Percentiles rank a stretch among this genome's conserved stretches.
Conservation (phyloP, 2,888 invertebrate genomes). For the Philaethria dido region DNA sequence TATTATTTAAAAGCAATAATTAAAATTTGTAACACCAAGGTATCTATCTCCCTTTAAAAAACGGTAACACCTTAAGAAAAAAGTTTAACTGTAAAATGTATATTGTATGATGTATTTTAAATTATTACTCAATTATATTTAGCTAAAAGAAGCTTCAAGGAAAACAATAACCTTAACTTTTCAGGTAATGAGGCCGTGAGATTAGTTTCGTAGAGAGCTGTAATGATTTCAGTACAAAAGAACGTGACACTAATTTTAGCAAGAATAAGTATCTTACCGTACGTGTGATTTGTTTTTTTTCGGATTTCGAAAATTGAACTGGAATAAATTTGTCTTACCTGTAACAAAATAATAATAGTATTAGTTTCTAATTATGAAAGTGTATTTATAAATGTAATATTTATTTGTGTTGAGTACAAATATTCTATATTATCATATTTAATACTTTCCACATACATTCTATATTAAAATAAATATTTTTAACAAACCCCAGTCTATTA, state of each 20-base stretch:
- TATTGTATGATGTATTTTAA: too few species aligned
- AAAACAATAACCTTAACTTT: constrained; percentile 1
- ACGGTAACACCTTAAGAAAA: background rate
- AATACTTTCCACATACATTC: background rate
- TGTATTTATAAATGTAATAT: background rate
- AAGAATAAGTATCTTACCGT: constrained; percentile 3
- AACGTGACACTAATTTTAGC: constrained; percentile 9
- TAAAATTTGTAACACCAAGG: too few species aligned
- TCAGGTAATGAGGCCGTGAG: constrained; percentile 11
- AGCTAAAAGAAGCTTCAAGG: background rate
- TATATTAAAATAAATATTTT: constrained; percentile 22
- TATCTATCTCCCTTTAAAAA: background rate
- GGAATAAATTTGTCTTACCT: constrained; percentile 58
- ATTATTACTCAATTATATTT: too few species aligned
- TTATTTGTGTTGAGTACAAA: background rate
- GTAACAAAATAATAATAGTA: constrained; percentile 53
- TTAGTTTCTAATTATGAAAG: background rate
- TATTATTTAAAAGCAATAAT: background rate
- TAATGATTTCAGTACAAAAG: constrained; percentile 8
- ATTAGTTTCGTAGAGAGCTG: constrained; percentile 20
- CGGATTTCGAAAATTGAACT: background rate
- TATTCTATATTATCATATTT: background rate
- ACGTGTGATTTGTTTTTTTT: background rate
- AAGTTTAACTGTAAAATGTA: too few species aligned
- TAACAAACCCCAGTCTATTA: constrained; percentile 53